Conservation (phyloP, 2,888 invertebrate species). For the Arge pagana region DNA sequence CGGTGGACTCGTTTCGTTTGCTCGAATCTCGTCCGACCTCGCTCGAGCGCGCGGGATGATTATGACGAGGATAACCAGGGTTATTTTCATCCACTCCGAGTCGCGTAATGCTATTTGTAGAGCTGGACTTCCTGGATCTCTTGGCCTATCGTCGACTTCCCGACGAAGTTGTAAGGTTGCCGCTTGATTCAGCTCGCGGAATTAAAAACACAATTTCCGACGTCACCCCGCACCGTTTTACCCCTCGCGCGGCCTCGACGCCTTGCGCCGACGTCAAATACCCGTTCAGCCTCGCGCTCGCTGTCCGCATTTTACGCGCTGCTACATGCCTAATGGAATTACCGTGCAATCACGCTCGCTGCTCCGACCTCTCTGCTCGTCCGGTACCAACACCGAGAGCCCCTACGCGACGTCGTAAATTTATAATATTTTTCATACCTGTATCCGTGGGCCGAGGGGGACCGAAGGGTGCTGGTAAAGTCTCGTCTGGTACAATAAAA, state of each 20-base stretch:
- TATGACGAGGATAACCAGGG: no score
- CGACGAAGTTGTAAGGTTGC: conserved; percentile 43
- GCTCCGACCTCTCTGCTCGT: conserved; percentile 24
- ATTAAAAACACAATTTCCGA: conserved; percentile 52
- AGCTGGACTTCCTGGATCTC: no score
- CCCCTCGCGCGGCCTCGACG: conserved; percentile 11
- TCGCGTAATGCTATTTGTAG: no score
- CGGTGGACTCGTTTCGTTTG: no score
- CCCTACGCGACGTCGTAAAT: conserved; percentile 20
- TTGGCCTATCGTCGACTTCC: conserved; percentile 3
- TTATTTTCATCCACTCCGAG: no score
- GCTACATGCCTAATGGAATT: conserved; percentile 47
- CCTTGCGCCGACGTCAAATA: conserved; percentile 19
- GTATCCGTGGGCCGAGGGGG: no score
- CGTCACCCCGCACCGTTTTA: conserved; percentile 12
- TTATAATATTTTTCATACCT: conserved; percentile 16
- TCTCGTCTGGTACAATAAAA: no score
- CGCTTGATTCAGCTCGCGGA: conserved; percentile 48
- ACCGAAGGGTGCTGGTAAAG: no score
- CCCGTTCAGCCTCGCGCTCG: conserved; percentile 23
- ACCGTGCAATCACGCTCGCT: conserved; percentile 46
- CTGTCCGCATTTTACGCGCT: conserved; percentile 31
- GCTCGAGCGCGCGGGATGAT: no score
- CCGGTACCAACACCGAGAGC: no score
- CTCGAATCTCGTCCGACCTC: no score